These are phyloP conservation scores for Lingula anatina DNA, from an alignment of 2,888 invertebrate genomes.

Conservation along the genomic window DNA sequence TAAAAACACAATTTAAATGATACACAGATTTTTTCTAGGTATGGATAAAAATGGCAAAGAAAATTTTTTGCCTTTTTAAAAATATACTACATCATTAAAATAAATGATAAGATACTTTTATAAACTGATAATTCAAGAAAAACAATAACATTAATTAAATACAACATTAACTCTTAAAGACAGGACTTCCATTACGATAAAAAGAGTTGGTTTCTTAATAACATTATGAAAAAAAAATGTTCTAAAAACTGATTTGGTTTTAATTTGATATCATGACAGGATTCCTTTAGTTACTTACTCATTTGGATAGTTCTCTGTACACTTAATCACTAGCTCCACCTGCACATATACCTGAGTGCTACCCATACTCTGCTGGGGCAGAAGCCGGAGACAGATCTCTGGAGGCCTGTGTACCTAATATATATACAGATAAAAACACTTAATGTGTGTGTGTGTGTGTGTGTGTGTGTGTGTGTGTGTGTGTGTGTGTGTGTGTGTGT, in stretches of 20 bases:
- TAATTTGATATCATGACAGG: background rate
- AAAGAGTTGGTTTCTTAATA: background rate
- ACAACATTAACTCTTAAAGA: too few relatives aligned
- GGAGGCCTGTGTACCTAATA: conserved; percentile 70
- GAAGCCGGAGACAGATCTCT: conserved; percentile 68
- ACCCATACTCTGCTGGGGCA: conserved; percentile 72
- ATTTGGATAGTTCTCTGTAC: conserved; percentile 74
- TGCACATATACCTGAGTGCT: conserved; percentile 66
- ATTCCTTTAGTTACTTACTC: conserved; percentile 58
- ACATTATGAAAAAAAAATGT: background rate
- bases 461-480: too few relatives aligned
- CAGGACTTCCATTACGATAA: too few relatives aligned
- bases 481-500: too few relatives aligned
- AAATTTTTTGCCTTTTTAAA: too few relatives aligned
- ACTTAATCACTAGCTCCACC: conserved; percentile 71
- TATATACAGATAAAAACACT: background rate
- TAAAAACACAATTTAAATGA: background rate
- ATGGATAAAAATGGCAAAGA: too few relatives aligned
- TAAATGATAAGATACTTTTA: too few relatives aligned
- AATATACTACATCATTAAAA: too few relatives aligned
- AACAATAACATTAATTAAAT: conserved; percentile 1
- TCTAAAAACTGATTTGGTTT: background rate
- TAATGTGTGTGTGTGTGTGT: too few relatives aligned
- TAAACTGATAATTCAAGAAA: background rate
- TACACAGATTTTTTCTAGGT: background rate